Base-by-base conservation (phyloP, 2,113 vertebrate genomes). In the Sturnus vulgaris region DNA sequence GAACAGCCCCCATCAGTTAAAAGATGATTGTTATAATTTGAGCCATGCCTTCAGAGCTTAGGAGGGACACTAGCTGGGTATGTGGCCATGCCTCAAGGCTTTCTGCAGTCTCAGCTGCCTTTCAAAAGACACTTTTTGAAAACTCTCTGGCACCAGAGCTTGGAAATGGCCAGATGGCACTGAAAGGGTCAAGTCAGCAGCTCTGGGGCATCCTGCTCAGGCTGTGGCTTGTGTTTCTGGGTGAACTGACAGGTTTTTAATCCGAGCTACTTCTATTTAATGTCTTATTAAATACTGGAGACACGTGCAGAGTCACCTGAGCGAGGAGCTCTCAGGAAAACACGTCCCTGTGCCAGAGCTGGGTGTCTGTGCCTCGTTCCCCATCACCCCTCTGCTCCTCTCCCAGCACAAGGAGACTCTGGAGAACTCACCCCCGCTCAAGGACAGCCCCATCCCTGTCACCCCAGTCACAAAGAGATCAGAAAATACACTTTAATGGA, bases 361-460 rank as follows among this genome's bases (percentile, higher is more conserved):
- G 82, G 50, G 31, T 22, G 46, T 28, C 10, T 8, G 52, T 16
- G 28, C 22, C 52, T 37, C 16, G 2, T 10, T 59, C 53, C 50
- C 24, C 24, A 4, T 13, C 39, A 25, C 27, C 24, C 12, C 31
- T 53, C 30, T 31, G 70, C 31, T 1, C 49, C 50, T 47, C 16
- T 52, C 33, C 49, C 33, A 27, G 78, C 49, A 4, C 39, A 12
- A 6, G 72, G 64, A 42, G 2, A 23, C 42, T 15, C 35, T 12
- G 0, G 1, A 28, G 75, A 39, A 4, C 35, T 39, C 68, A 27
- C 61, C 10, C 0, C 20, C n/a, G 40, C 68, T 44, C 33, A 11
- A 33, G 83, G 53, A n/a, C 65, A 5, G 0, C 4, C 10, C 33
- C 3, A 0, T 13, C 57, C 55, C 63, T 61, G 68, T 35, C 86